Conservation (phyloP, 2,113 vertebrate genomes). For the Lampris incognitus region DNA sequence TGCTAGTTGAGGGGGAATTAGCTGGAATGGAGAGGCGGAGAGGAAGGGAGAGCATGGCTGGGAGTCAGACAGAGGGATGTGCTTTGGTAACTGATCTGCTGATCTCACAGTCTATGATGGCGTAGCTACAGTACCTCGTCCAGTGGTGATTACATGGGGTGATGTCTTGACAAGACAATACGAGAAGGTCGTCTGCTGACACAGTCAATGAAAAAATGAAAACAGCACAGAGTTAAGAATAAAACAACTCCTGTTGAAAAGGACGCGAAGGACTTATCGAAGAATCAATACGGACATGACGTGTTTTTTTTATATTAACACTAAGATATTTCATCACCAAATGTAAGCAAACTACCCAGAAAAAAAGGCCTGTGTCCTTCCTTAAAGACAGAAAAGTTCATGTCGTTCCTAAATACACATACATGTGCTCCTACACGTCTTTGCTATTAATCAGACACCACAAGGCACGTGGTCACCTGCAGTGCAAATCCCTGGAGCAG, state of each 20-base stretch:
- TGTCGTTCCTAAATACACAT: not conserved
- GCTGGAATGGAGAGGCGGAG: conserved; percentile 36
- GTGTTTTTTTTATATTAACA: no score
- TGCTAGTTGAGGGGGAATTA: conserved; percentile 63
- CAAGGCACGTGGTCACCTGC: no score
- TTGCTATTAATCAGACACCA: no score
- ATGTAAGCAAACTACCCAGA: no score
- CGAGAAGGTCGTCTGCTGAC: not conserved
- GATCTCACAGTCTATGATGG: conserved; percentile 11
- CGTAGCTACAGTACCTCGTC: conserved; percentile 4
- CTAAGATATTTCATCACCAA: no score
- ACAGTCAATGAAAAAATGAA: not conserved
- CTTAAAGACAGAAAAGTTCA: no score
- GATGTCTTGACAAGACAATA: conserved; percentile 14
- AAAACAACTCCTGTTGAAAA: no score
- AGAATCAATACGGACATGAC: no score
- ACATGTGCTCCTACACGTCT: no score
- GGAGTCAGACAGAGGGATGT: conserved; percentile 28
- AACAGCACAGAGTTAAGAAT: not conserved
- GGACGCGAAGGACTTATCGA: no score
- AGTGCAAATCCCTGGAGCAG: no score
- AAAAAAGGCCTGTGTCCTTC: no score
- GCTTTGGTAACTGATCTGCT: conserved; percentile 37
- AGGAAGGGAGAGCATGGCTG: conserved; percentile 27
- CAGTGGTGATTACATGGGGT: not conserved